Evolutionary conservation across 2,113 vertebrate species (phyloP), one percentile per base, ranked within the genome.

Genomic region (Pangasianodon gigas): DNA sequence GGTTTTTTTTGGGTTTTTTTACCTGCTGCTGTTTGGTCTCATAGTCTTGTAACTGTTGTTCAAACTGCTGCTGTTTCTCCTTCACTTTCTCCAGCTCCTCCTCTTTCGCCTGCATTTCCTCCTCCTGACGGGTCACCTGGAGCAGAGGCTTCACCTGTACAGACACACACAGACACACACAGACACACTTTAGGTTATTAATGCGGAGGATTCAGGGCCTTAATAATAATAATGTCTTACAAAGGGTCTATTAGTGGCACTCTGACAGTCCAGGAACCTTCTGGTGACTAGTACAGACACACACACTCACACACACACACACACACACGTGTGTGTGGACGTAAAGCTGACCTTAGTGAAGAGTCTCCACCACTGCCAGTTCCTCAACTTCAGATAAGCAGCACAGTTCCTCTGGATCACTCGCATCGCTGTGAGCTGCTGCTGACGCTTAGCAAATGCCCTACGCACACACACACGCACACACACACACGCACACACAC

Each of bases 281-380:
- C 32, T 19, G 14, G 32, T 67, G 29, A 67, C 65, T 60, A 24
- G 7, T 24, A 1, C 5, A 2, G 0, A 79, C 13, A 44, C 18
- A 44, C 19, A 26, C 14, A 44, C 9, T 26, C 0, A 44, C 32
- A 74, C 62, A 29, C 9, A 24, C 26, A 41, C 32, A 74, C 24
- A 29, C 1, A 29, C 14, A 44, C 9, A 46, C 0, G 21, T 3
- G 14, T 19, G 19, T 26, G 2, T 44, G 19, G 37, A 75, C 7
- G 18, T 14, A 29, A 26, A 80, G 44, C 80, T 83, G 32, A 99
- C 98, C 97, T 99, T 99, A 87, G 98, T 99, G 95, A 99, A 99
- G 60, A 99, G 94, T 26, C 98, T 96, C 98, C 98, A 99, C 98
- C 98, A 99, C 71, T 99, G 98, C 98, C 98, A 99, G 95, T 99